Base-by-base conservation (phyloP, 2,113 vertebrate species). In the Zootoca vivipara region DNA sequence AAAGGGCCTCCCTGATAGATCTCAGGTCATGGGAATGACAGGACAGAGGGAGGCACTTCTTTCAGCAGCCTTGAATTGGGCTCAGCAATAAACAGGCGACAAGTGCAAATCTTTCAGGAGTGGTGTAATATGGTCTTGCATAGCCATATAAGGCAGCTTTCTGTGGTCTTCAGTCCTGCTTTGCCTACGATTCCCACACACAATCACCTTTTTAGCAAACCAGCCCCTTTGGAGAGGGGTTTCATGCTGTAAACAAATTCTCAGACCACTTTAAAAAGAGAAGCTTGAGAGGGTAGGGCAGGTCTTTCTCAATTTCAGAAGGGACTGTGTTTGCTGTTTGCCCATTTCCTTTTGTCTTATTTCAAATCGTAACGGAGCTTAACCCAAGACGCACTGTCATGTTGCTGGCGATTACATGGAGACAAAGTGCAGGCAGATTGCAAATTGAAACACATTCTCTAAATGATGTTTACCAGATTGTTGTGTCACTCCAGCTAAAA, bases 391-490 rank as follows among this genome's bases (percentile, higher is more conserved):
- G 9, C 30, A 33, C 42, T 83, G 82, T 24, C 67, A 52, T n/a
- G 42, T 69, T 72, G 82, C 67, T 72, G 40, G 13, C 30, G 67
- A 83, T 83, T 83, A 83, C 82, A 72, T 9, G 8, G 38, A 83
- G 40, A 83, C 40, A 83, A 52, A 42, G 67, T 70, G 67, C 42
- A 72, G 67, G 67, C 28, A 70, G 82, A 52, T 52, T 83, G 82
- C 65, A n/a, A 83, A 83, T 52, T 72, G 67, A 42, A 72, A 83
- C 82, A 56, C 67, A 56, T 72, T 72, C 82, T 52, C 42, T 84
- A 73, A 84, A 56, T 84, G 69, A 84, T 84, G 42, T 84, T 84
- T 73, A 56, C 69, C 82, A 73, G 82, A 84, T 84, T 84, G 65
- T 83, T 70, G 42, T 72, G 82, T 84, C 82, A 84, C 69, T 84